Percentiles rank a stretch among this genome's conserved stretches.
Evolutionary conservation across 2,888 invertebrate species (phyloP).

Genomic region (Spatulosminthurus flaviceps): DNA sequence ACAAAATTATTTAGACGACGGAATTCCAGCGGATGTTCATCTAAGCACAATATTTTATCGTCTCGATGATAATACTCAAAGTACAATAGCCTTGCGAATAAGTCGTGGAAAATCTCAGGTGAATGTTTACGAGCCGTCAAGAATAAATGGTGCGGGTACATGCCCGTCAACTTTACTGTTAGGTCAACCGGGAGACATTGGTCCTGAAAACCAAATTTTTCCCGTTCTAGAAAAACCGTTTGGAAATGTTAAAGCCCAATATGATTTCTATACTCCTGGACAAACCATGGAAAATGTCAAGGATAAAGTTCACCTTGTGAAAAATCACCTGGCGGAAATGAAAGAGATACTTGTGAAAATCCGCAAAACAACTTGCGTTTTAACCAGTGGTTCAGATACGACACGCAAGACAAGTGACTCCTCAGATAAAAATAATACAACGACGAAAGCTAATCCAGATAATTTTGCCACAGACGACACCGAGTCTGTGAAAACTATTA

Average conservation of each 20-base stretch:
- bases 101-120: conserved; percentile 33
- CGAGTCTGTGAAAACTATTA: too few relatives aligned
- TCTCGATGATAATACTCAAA: background rate
- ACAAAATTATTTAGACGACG: background rate
- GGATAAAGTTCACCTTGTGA: background rate
- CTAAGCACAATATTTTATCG: background rate
- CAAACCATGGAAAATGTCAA: conserved; percentile 25
- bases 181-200: background rate
- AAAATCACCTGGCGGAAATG: background rate
- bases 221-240: conserved; percentile 1
- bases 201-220: conserved; percentile 15
- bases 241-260: conserved; percentile 16
- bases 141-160: background rate
- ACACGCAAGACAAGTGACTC: background rate
- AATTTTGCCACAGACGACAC: too few relatives aligned
- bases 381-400: background rate
- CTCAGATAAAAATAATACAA: background rate
- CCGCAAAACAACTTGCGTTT: background rate
- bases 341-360: background rate
- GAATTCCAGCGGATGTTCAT: background rate
- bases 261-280: conserved; percentile 31
- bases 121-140: conserved; percentile 9
- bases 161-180: background rate
- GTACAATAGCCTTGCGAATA: background rate
- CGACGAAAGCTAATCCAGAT: too few relatives aligned